A percentile compares a stretch with the other conserved stretches of the same genome.
Conservation (phyloP, 2,888 invertebrate genomes). For the Volucella inflata region DNA sequence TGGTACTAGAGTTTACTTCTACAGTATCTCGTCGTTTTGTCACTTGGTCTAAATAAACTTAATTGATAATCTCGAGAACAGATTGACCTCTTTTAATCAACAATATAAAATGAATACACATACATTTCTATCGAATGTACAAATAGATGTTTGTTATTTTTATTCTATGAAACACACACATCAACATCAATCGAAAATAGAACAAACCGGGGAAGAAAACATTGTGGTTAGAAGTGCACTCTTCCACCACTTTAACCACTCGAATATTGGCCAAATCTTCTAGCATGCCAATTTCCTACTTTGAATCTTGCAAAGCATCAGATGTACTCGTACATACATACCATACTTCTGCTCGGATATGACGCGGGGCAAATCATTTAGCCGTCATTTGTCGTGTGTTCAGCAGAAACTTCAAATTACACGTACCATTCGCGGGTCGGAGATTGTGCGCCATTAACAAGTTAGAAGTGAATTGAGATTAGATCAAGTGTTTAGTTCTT, state of each 20-base stretch:
- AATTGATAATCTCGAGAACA: slow-evolving; percentile 58
- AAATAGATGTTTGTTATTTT: no score
- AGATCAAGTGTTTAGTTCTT: slow-evolving; percentile 35
- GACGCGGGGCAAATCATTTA: slow-evolving; percentile 58
- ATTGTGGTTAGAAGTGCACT: slow-evolving; percentile 37
- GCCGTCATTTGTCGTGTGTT: slow-evolving; percentile 55
- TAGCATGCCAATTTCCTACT: slow-evolving; percentile 68
- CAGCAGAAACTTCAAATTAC: not conserved
- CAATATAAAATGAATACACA: slow-evolving; percentile 3
- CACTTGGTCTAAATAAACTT: slow-evolving; percentile 39
- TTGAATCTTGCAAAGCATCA: slow-evolving; percentile 38
- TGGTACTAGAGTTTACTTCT: not conserved
- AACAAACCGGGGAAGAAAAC: slow-evolving; percentile 48
- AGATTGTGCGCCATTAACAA: not conserved
- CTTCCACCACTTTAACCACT: slow-evolving; percentile 11
- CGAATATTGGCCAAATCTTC: slow-evolving; percentile 59
- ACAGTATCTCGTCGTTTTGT: slow-evolving; percentile 33
- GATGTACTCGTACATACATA: slow-evolving; percentile 6
- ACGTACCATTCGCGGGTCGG: slow-evolving; percentile 33
- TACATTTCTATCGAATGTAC: no score
- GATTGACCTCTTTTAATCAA: slow-evolving; percentile 51
- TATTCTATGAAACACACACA: not conserved
- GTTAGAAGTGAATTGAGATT: slow-evolving; percentile 20
- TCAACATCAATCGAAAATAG: slow-evolving; percentile 48
- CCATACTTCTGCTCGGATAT: slow-evolving; percentile 8